phyloP scores from a whole-genome alignment of 2,113 vertebrate genomes.

The Morphnarchus princeps region DNA sequence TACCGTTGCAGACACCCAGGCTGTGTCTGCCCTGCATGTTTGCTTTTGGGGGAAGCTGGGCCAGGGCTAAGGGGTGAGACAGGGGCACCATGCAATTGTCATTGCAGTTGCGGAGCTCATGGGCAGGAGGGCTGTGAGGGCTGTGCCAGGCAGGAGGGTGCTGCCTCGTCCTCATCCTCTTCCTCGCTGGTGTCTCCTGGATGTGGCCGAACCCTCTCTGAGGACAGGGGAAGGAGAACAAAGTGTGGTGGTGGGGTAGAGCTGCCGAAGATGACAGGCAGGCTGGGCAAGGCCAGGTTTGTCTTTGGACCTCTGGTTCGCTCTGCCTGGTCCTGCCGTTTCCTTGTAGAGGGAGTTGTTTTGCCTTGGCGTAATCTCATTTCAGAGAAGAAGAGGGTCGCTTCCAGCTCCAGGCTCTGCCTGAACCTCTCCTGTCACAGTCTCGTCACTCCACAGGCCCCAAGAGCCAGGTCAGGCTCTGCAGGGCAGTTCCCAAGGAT shows the following conservation, averaged over 20 bases:
- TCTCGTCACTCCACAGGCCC: not conserved
- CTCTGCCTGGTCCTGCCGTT: not conserved
- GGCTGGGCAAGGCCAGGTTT: not conserved
- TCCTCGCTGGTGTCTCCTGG: not conserved
- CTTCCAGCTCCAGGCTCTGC: not conserved
- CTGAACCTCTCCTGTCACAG: not conserved
- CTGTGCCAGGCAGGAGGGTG: not conserved
- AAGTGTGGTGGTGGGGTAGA: not conserved
- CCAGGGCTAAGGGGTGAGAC: not conserved
- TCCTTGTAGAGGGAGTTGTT: not conserved
- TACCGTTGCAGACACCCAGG: fast-evolving
- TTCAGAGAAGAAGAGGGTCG: fast-evolving
- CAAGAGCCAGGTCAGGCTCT: not conserved
- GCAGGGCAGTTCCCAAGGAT: not conserved
- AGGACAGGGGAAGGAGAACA: no score
- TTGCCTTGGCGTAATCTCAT: fast-evolving
- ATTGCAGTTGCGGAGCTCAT: fast-evolving
- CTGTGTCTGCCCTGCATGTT: fast-evolving
- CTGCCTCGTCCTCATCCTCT: not conserved
- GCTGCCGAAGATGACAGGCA: fast-evolving
- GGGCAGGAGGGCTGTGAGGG: not conserved
- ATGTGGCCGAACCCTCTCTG: not conserved
- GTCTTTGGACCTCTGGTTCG: fast-evolving
- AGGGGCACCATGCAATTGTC: fast-evolving
- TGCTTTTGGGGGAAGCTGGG: not conserved